Percentiles rank a stretch among this genome's conserved stretches.
These are phyloP conservation scores for Trichechus manatus DNA, from an alignment of 2,113 vertebrate genomes.

Conservation along the genomic window DNA sequence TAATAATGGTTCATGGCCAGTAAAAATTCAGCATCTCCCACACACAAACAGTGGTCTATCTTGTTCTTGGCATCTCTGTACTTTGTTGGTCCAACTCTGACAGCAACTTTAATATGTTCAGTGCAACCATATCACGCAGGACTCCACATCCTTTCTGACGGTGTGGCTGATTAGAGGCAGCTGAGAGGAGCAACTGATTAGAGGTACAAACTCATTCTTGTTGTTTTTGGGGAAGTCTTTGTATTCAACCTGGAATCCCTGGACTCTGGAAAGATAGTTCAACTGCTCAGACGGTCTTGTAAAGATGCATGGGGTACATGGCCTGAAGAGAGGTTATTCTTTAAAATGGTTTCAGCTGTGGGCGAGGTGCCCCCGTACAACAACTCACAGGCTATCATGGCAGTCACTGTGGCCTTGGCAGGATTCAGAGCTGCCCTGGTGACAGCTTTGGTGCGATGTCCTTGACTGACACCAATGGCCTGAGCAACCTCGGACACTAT, in stretches of 20 bases:
- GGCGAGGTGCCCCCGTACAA: conserved; percentile 95
- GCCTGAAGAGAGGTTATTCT: conserved; percentile 91
- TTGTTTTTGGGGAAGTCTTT: conserved; percentile 99
- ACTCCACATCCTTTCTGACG: conserved; percentile 97
- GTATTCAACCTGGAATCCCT: conserved; percentile 98
- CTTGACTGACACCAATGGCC: conserved; percentile 95
- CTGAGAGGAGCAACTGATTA: conserved; percentile 98
- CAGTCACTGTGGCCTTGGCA: conserved; percentile 96
- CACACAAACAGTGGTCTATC: conserved; percentile 96
- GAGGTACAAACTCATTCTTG: conserved; percentile 99
- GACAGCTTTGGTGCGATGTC: conserved; percentile 95
- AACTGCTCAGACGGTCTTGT: conserved; percentile 96
- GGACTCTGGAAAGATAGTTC: conserved; percentile 93
- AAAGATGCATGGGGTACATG: conserved; percentile 92
- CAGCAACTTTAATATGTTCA: conserved; percentile 98
- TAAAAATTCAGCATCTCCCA: conserved; percentile 81
- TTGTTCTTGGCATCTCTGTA: conserved; percentile 93
- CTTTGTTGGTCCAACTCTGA: conserved; percentile 97
- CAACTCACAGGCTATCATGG: conserved; percentile 97
- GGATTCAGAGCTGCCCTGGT: conserved; percentile 92
- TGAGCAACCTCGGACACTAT: conserved; percentile 99
- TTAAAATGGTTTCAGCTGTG: conserved; percentile 95
- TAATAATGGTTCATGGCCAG: conserved; percentile 73
- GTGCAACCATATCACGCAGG: conserved; percentile 98
- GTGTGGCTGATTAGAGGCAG: conserved; percentile 98